These are phyloP conservation scores for Astropecten irregularis DNA, from an alignment of 53 echinoderm and acorn worm genomes.

Conservation along the genomic window DNA sequence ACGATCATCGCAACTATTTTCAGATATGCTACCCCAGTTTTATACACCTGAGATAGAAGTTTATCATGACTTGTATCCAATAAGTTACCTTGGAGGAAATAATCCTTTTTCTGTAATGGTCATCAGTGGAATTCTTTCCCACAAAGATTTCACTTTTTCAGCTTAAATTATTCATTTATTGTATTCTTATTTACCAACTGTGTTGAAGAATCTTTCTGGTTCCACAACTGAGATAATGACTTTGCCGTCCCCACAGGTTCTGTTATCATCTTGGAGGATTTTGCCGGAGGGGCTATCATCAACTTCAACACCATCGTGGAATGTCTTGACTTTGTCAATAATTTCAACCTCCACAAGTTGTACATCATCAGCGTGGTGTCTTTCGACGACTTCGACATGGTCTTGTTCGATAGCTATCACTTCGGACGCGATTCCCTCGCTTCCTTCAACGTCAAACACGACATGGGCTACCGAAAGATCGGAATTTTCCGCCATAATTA, in stretches of 20 bases:
- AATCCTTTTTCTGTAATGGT: too few species aligned
- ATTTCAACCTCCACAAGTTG: not conserved
- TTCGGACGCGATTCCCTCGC: conserved; percentile 24
- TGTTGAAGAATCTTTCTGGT: conserved; percentile 8
- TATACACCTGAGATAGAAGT: too few species aligned
- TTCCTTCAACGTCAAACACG: not conserved
- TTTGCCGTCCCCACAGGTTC: too few species aligned
- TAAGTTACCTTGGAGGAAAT: too few species aligned
- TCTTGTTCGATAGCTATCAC: not conserved
- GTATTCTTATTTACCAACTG: not conserved
- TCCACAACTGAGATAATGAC: too few species aligned
- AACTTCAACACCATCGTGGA: not conserved
- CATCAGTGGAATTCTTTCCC: too few species aligned
- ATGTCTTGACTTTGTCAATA: not conserved
- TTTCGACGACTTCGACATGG: not conserved
- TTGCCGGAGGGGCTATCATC: not conserved
- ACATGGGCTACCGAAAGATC: too few species aligned
- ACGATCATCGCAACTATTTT: too few species aligned
- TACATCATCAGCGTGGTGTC: not conserved
- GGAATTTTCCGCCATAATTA: too few species aligned
- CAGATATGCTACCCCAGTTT: too few species aligned
- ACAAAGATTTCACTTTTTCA: too few species aligned
- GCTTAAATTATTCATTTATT: not conserved
- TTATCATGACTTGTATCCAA: too few species aligned
- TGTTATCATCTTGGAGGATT: not conserved